Conservation (phyloP, 2,888 invertebrate species). For the Hirtodrosophila trivittata region DNA sequence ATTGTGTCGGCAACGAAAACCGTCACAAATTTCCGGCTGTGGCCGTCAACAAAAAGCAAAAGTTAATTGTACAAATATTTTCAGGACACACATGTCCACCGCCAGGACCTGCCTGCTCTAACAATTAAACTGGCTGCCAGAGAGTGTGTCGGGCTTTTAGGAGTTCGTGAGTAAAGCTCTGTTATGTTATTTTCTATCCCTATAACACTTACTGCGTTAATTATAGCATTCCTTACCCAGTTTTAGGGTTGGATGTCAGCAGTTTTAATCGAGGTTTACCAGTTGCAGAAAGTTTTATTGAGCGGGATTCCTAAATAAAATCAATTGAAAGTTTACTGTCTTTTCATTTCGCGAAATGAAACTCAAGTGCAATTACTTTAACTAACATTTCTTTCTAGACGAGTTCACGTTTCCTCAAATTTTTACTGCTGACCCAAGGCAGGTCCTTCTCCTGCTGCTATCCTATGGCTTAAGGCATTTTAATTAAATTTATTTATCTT, state of each 20-base stretch:
- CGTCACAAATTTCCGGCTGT: conserved; percentile 34
- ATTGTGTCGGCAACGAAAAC: conserved; percentile 45
- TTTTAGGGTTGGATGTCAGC: conserved; percentile 3
- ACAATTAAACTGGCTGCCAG: conserved; percentile 35
- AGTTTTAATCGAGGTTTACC: too few relatives aligned
- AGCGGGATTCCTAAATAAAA: conserved; percentile 16
- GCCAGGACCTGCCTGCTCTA: conserved; percentile 23
- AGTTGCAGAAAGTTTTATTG: too few relatives aligned
- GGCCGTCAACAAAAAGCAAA: conserved; percentile 44
- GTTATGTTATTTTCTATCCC: conserved; percentile 22
- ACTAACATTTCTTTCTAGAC: conserved; percentile 6
- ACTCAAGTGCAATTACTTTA: conserved; percentile 43
- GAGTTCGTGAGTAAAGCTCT: conserved; percentile 2
- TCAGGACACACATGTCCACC: conserved; percentile 43
- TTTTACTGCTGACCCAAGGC: conserved; percentile 41
- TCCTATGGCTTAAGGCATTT: conserved; percentile 12
- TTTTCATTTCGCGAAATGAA: neutral
- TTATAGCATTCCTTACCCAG: conserved; percentile 11
- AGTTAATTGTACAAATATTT: conserved; percentile 62
- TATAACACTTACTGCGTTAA: conserved; percentile 31
- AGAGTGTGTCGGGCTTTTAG: neutral
- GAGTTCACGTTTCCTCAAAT: conserved; percentile 16
- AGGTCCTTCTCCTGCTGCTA: neutral
- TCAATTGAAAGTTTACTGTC: conserved; percentile 19
- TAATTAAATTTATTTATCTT: conserved; percentile 28